phyloP scores from a whole-genome alignment of 1,140 invertebrate genomes.

The Zaprionus africanus region DNA sequence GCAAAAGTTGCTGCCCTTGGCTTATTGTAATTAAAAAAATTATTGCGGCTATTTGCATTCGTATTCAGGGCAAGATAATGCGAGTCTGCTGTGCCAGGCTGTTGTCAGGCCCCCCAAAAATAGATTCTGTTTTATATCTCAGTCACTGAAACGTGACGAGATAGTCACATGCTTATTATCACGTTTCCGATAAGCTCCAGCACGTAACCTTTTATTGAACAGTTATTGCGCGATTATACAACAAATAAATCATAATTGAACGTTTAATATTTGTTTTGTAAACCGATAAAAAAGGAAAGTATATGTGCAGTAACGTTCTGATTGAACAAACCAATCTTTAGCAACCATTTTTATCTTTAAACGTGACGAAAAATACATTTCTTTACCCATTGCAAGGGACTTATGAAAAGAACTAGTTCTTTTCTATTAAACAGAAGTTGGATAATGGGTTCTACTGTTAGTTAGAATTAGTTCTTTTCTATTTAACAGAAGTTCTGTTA shows the following conservation, averaged over 20 bases:
- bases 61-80: background rate
- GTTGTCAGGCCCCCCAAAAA: slow-evolving; percentile 27
- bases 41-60: background rate
- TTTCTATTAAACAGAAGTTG: too few species aligned
- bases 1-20: background rate
- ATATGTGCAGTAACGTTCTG: background rate
- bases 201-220: slow-evolving; percentile 5
- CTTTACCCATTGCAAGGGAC: too few species aligned
- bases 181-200: slow-evolving; percentile 41
- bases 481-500: too few species aligned
- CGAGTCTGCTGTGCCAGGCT: background rate
- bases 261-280: background rate
- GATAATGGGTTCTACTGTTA: too few species aligned
- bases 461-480: too few species aligned
- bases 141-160: slow-evolving; percentile 39
- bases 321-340: background rate
- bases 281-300: background rate
- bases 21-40: background rate
- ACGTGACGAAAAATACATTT: background rate
- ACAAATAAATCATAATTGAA: slow-evolving; percentile 6
- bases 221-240: slow-evolving; percentile 4
- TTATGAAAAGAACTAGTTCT: too few species aligned
- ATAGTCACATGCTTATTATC: slow-evolving; percentile 46
- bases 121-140: slow-evolving; percentile 2
- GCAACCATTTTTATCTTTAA: too few species aligned